Conservation (phyloP, 2,797 vertebrate genomes). For the Octomys mimax region DNA sequence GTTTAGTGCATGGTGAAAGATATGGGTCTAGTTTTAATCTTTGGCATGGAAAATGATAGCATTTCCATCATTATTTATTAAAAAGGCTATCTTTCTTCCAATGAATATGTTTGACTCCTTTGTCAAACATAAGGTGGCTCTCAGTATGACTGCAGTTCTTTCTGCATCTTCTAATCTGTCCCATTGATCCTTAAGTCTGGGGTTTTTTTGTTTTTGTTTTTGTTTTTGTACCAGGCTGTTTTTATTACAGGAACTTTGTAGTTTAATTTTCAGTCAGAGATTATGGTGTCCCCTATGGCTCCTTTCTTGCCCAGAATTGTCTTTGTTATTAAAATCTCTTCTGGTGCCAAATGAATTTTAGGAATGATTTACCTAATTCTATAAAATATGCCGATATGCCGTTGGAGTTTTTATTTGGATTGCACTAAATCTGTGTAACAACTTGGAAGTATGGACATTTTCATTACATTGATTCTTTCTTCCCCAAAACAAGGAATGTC, state of each 20-base stretch:
- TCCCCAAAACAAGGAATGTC: background rate
- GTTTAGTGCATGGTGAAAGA: background rate
- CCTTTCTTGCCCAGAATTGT: background rate
- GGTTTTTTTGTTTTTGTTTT: too few relatives aligned
- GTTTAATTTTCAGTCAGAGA: background rate
- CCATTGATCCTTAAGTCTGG: background rate
- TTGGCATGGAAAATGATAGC: background rate
- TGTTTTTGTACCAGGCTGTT: background rate
- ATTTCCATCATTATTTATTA: background rate
- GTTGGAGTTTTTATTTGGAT: background rate
- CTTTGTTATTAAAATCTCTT: background rate
- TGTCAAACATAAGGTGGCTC: background rate
- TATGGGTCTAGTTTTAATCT: background rate
- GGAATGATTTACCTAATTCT: background rate
- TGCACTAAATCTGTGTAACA: background rate
- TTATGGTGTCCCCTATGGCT: too few relatives aligned
- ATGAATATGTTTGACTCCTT: background rate
- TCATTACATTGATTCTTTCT: background rate
- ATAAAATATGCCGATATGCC: background rate
- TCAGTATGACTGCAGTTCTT: background rate
- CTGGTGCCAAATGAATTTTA: background rate
- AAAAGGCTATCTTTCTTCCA: background rate
- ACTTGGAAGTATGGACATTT: background rate
- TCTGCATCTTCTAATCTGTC: background rate
- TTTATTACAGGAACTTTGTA: background rate